These are phyloP conservation scores for Gymnorhina tibicen DNA, from an alignment of 2,113 vertebrate genomes.

Conservation along the genomic window DNA sequence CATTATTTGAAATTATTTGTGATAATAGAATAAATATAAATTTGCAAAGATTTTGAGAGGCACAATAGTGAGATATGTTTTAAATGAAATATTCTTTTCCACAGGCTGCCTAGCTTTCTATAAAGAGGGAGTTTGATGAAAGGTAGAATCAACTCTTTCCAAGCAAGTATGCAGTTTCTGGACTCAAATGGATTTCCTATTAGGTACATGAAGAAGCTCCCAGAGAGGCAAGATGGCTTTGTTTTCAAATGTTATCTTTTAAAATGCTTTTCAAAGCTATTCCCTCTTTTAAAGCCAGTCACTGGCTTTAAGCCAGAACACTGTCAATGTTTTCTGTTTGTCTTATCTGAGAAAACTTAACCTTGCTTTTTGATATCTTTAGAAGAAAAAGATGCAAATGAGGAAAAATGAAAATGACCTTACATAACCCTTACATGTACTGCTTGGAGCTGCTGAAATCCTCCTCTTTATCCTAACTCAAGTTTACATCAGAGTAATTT, in stretches of 20 bases:
- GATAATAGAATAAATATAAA: background rate
- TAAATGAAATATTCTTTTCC: background rate
- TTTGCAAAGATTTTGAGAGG: background rate
- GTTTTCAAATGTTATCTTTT: background rate
- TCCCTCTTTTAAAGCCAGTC: background rate
- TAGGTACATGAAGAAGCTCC: background rate
- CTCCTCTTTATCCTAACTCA: background rate
- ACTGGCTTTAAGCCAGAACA: background rate
- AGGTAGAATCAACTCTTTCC: background rate
- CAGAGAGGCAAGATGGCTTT: background rate
- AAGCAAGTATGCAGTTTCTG: background rate
- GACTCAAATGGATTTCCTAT: background rate
- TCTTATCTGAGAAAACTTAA: background rate
- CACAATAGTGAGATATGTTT: background rate
- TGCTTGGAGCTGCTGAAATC: background rate
- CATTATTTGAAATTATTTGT: background rate
- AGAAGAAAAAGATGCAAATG: background rate
- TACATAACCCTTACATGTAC: background rate
- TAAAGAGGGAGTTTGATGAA: background rate
- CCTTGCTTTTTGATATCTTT: background rate
- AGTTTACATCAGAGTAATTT: background rate
- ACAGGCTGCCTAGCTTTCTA: background rate
- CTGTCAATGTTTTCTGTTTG: background rate
- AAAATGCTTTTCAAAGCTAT: background rate
- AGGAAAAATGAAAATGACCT: background rate